Base-by-base conservation (phyloP, 2,888 invertebrate species). In the Hirtodrosophila histrioides region DNA sequence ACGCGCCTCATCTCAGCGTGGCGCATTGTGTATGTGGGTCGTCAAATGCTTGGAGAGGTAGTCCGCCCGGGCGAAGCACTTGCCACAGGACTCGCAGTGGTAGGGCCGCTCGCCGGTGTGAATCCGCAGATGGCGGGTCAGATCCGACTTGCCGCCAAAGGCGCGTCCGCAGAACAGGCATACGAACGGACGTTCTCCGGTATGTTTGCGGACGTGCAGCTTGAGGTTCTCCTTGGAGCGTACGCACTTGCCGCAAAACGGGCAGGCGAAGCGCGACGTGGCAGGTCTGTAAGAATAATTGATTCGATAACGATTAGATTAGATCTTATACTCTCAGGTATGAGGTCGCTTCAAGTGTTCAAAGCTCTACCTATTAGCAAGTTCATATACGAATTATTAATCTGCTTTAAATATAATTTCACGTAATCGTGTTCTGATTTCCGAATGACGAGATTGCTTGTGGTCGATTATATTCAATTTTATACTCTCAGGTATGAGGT, bases 1-100 rank as follows among this genome's bases (percentile, higher is more conserved):
- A 90, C 92, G 92, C 91, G 90, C 92, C 91, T 92, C 92, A 91
- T 92, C 91, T 92, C 92, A 92, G 92, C 92, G 92, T 65, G 92
- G 95, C 89, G 95, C 94, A 89, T 94, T 94, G 92, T 97, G 97
- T 84, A 97, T 96, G 92, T 97, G 97, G 33, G 97, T 97, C 71
- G 97, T 97, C 80, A 97, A 94, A 92, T 97, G 97, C 92, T 97
- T 97, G 87, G 97, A 97, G 61, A 97, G 94, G 89, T 97, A 97
- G 91, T 97, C 97, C 55, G 97, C 97, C 51, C 97, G 93, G 27
- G 97, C 97, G 92, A 97, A 97, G 91, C 97, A 97, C 92, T 97
- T 97, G 75, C 97, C 97, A 92, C 97, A 97, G 91, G 97, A 96
- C 92, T 97, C 97, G 92, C 97, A 97, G 91, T 97, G 97, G 92